Base-by-base conservation (phyloP, 2,797 vertebrate genomes). In the Rhinatrema bivittatum region DNA sequence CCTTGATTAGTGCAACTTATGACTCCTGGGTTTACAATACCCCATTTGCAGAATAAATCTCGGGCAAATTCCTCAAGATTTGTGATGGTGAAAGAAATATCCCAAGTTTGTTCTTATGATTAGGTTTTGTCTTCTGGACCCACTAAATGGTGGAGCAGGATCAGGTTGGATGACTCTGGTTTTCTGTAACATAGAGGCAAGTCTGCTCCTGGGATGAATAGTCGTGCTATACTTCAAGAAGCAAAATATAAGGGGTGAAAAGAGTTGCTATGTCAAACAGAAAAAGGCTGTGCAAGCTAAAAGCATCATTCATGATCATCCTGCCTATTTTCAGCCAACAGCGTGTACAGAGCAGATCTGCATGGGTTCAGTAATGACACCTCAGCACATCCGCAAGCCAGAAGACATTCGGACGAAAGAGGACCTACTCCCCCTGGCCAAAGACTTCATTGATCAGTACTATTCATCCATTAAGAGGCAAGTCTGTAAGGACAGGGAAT, bases 391-490 rank as follows among this genome's bases (percentile, higher is more conserved):
- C 26, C 85, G 81, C 44, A 94, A 87, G 62, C 68, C 86, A 1
- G 93, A 96, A 7, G 94, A 97, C 3, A 66, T 78, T 36, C 67
- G 78, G 51, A 65, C 74, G 12, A 90, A 88, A 76, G 86, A 89
- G 2, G 85, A 95, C 56, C 77, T 97, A 23, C 86, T 96, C 16
- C 71, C 82, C 1, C 76, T 97, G 42, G 93, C 96, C 35, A 93
- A 88, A 20, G 93, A 99, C 68, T 99, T 99, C 60, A 87, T 99
- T 12, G 88, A 97, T 50, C 96, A 99, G 65, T 99, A 96, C 72
- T 99, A 93, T 70, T 90, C 91, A 4, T 97, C 93, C 41, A 98
- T 96, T 53, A 98, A 88, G 84, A 94, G 94, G 96, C 71, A 76
- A 70, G 53, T 24, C 4, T 12, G 7, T 19, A 1, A n/a, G n/a